A percentile compares a stretch with the other conserved stretches of the same genome.
Conservation (phyloP, 2,113 vertebrate genomes). For the Dromiciops gliroides region DNA sequence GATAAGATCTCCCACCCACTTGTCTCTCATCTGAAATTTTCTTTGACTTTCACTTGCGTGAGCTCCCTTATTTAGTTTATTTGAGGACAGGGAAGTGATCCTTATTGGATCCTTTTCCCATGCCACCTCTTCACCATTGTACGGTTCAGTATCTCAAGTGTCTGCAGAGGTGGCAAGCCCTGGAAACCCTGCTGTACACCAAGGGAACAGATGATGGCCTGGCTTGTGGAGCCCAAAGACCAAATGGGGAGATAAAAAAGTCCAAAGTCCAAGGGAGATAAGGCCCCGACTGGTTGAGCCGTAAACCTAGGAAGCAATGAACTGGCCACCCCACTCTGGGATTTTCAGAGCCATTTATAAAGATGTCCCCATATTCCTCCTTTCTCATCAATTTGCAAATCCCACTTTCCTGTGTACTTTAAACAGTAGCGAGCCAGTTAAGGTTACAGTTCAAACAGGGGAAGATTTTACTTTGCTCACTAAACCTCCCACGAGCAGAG, state of each 20-base stretch:
- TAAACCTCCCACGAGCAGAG: conserved; percentile 24
- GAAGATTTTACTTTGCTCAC: conserved; percentile 36
- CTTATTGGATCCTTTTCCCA: not conserved
- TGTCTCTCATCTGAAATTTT: not conserved
- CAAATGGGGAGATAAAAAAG: too few species aligned
- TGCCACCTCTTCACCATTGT: not conserved
- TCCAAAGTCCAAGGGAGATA: conserved; percentile 23
- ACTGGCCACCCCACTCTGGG: conserved; percentile 18
- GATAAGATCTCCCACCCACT: not conserved
- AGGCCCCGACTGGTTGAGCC: not conserved
- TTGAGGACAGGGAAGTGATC: not conserved
- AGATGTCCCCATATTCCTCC: not conserved
- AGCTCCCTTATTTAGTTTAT: not conserved
- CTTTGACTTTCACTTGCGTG: not conserved
- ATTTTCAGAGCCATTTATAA: conserved; percentile 43
- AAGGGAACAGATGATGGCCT: not conserved
- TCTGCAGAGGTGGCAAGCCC: not conserved
- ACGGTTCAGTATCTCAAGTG: not conserved
- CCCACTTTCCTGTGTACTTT: conserved; percentile 42
- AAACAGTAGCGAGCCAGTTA: conserved; percentile 58
- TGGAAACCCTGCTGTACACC: not conserved
- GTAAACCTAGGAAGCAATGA: not conserved
- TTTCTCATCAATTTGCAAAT: conserved; percentile 24
- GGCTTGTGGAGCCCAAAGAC: conserved; percentile 15
- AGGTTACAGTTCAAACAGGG: conserved; percentile 59